Evolutionary conservation across 2,113 vertebrate species (phyloP), one percentile per base, ranked within the genome.

Genomic region (Loxodonta africana): DNA sequence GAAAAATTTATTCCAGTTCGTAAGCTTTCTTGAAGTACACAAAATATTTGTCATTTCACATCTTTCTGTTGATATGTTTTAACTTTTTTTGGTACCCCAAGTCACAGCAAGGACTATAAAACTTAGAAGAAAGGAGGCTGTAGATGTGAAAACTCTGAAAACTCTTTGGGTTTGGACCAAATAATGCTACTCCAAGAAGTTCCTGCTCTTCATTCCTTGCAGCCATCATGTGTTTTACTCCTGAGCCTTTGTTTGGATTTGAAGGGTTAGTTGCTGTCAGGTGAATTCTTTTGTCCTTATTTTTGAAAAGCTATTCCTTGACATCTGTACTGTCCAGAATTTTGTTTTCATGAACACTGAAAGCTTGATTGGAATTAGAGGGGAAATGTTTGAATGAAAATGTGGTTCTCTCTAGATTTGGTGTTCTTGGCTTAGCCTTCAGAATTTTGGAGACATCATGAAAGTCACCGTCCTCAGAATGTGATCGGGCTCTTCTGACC

Each of bases 311-410:
- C 30, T n/a, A 63, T 87, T 91, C 18, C 33, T 95, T 23, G 18
- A 11, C n/a, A 67, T 71, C 37, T 89, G 67, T 86, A 44, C 62
- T 95, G 30, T 91, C 37, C 63, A 65, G n/a, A 62, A 30, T 74
- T 96, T 94, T 91, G 57, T 92, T 88, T 74, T 28, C 17, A 11
- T 82, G 41, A 37, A 20, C 67, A 94, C 88, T 74, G 87, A 23
- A 82, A 82, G 30, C 37, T 65, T 76, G 81, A 4, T 87, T 97
- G n/a, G 37, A 80, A 48, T 94, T 85, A 71, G n/a, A 83, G 6
- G 23, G 37, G 8, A 46, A 73, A 57, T 90, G 67, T 88, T 84
- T 97, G 95, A 92, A 86, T 95, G 44, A 81, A 80, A 97, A 23
- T 95, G 53, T 17, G 83, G 2, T 71, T 8, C 11, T 86, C 11